Evolutionary conservation across 37 sponge, comb jelly and placozoan species (phyloP).

Genomic region (Haliclona indistincta): DNA sequence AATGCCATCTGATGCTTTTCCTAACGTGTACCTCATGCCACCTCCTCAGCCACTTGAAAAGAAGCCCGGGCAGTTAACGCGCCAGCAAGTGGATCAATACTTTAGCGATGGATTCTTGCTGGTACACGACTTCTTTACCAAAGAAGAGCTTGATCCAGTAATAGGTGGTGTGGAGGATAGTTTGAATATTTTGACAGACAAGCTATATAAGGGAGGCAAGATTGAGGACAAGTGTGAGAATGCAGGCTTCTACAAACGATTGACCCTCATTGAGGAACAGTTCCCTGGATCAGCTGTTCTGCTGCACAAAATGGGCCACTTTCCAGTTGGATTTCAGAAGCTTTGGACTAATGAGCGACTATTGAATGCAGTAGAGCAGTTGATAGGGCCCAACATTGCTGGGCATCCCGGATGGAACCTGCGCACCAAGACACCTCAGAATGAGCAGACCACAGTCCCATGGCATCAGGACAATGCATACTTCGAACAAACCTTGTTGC

Average conservation of each 20-base stretch:
- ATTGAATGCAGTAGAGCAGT: constrained; percentile 71
- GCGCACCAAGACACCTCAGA: constrained; percentile 72
- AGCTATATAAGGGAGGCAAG: constrained; percentile 52
- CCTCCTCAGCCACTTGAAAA: constrained; percentile 60
- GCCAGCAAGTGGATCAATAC: constrained; percentile 70
- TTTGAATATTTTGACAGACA: constrained; percentile 58
- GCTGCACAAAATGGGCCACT: constrained; percentile 62
- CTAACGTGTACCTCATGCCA: constrained; percentile 52
- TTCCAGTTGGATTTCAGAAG: constrained; percentile 54
- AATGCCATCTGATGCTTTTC: not conserved
- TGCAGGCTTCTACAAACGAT: constrained; percentile 75
- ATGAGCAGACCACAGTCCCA: constrained; percentile 74
- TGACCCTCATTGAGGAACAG: constrained; percentile 70
- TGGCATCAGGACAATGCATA: constrained; percentile 94
- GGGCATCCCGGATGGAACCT: constrained; percentile 88
- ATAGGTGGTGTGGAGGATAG: constrained; percentile 53
- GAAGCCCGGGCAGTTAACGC: constrained; percentile 70
- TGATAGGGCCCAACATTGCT: constrained; percentile 78
- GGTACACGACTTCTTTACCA: constrained; percentile 61
- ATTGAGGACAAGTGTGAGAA: constrained; percentile 54
- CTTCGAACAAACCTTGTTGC: constrained; percentile 48
- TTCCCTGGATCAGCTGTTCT: constrained; percentile 72
- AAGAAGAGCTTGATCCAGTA: constrained; percentile 65
- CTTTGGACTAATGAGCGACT: constrained; percentile 70
- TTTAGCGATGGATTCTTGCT: constrained; percentile 74